Conservation (phyloP, 2,888 invertebrate species). For the Elmis aenea region DNA sequence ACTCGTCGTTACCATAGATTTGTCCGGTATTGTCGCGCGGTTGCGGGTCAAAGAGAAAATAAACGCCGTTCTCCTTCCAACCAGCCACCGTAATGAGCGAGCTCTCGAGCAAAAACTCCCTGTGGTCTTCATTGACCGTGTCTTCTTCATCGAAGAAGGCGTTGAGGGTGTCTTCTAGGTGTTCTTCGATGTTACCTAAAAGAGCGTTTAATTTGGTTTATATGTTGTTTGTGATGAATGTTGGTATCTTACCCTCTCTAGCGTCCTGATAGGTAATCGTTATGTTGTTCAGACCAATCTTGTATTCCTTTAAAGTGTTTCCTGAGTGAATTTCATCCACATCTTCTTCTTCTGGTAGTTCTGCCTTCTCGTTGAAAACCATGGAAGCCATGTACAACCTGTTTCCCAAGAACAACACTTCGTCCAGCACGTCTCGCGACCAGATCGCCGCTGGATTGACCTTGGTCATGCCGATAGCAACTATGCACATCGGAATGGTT, state of each 20-base stretch:
- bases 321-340: slow-evolving; percentile 32
- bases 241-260: neutral
- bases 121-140: slow-evolving; percentile 16
- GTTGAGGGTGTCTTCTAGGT: slow-evolving; percentile 10
- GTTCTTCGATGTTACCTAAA: slow-evolving; percentile 19
- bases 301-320: slow-evolving; percentile 36
- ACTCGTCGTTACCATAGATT: slow-evolving; percentile 39
- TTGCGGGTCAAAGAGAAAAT: slow-evolving; percentile 40
- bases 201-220: neutral
- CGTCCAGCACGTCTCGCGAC: slow-evolving; percentile 36
- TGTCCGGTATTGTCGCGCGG: slow-evolving; percentile 38
- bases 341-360: slow-evolving; percentile 25
- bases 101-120: slow-evolving; percentile 32
- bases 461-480: slow-evolving; percentile 37
- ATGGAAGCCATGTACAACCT: slow-evolving; percentile 35
- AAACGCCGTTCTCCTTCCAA: slow-evolving; percentile 38
- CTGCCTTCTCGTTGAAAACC: slow-evolving; percentile 20
- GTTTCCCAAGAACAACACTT: slow-evolving; percentile 39
- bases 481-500: slow-evolving; percentile 40
- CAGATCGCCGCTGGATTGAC: slow-evolving; percentile 35
- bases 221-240: neutral
- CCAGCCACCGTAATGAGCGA: slow-evolving; percentile 34
- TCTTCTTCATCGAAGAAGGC: slow-evolving; percentile 15
- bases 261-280: slow-evolving; percentile 4
- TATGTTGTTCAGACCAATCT: slow-evolving; percentile 40